Percentiles rank a stretch among this genome's conserved stretches.
Conservation (phyloP, 1,140 invertebrate genomes). For the Drosophila mauritiana region DNA sequence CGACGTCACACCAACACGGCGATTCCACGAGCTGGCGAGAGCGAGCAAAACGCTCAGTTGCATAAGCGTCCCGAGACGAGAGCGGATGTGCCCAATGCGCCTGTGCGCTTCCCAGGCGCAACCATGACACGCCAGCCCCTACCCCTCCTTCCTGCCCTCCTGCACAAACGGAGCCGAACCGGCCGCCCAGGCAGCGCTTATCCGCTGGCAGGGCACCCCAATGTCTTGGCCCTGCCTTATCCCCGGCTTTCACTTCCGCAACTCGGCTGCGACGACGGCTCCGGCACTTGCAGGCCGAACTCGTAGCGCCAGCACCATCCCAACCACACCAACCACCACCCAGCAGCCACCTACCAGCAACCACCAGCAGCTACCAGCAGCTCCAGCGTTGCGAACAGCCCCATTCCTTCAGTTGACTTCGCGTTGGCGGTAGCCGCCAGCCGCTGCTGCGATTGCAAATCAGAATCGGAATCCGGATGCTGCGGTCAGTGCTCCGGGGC, state of each 20-base stretch:
- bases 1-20: background rate
- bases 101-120: constrained; percentile 1
- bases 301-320: background rate
- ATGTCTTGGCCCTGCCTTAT: constrained; percentile 44
- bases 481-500: constrained; percentile 2
- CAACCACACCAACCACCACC: background rate
- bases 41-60: background rate
- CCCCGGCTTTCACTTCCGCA: constrained; percentile 56
- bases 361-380: no score
- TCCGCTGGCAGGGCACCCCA: constrained; percentile 12
- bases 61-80: constrained; percentile 11
- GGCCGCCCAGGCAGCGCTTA: constrained; percentile 17
- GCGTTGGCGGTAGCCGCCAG: background rate
- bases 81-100: constrained; percentile 5
- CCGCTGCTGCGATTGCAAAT: constrained; percentile 21
- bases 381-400: no score
- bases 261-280: constrained; percentile 41
- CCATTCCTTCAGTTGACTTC: background rate
- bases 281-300: background rate
- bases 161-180: background rate
- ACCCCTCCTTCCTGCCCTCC: background rate
- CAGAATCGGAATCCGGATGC: constrained; percentile 10
- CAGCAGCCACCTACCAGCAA: no score
- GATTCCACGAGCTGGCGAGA: background rate
- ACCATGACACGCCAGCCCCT: background rate